Evolutionary conservation across 1,140 invertebrate genomes (phyloP).

Genomic region (Nasonia giraulti): DNA sequence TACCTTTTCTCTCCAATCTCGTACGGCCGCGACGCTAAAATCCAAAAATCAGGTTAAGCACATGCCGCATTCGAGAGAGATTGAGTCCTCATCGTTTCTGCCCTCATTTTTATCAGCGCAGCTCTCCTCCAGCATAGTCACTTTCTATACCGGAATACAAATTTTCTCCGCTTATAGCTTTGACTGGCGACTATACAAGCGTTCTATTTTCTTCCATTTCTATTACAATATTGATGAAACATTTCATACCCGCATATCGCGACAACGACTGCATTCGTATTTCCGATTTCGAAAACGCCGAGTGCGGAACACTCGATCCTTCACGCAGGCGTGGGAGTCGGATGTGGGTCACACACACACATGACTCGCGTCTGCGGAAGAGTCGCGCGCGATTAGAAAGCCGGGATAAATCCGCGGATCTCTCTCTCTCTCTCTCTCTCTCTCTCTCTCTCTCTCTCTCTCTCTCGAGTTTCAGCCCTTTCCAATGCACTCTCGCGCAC

Average conservation of each 20-base stretch:
- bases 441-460: neutral
- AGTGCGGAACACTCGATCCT: neutral
- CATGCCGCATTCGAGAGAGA: neutral
- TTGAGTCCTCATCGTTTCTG: neutral
- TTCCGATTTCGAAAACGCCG: neutral
- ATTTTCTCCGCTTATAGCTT: neutral
- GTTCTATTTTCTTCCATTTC: too few species aligned
- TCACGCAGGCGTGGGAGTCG: neutral
- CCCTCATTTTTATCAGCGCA: neutral
- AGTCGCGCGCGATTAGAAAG: slow-evolving; percentile 38
- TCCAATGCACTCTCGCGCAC: neutral
- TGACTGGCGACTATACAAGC: too few species aligned
- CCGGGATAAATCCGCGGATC: neutral
- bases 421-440: neutral
- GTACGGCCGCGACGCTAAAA: neutral
- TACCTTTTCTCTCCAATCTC: neutral
- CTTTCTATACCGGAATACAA: neutral
- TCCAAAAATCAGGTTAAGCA: slow-evolving; percentile 18
- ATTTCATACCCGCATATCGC: too few species aligned
- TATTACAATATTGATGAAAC: too few species aligned
- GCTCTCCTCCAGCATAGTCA: neutral
- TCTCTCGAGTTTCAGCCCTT: slow-evolving; percentile 2
- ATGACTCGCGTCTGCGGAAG: neutral
- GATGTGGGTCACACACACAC: slow-evolving; percentile 21
- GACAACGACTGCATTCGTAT: neutral